Percentiles rank a stretch among this genome's conserved stretches.
These are phyloP conservation scores for Sorex fumeus DNA, from an alignment of 2,113 vertebrate genomes.

Conservation along the genomic window DNA sequence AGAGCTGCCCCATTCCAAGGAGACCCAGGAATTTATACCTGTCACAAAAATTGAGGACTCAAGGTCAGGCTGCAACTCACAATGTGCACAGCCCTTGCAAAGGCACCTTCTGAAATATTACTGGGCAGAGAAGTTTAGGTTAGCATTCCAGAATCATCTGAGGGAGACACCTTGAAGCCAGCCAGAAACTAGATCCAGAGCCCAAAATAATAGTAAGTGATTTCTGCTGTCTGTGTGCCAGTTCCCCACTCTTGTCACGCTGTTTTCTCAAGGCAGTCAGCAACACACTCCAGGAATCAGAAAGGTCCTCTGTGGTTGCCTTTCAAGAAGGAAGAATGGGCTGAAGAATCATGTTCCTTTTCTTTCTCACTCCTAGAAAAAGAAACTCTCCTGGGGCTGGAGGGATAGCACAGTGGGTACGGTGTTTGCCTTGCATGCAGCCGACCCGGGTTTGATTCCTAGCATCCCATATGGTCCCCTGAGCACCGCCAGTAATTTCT, in stretches of 20 bases:
- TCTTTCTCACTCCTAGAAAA: not conserved
- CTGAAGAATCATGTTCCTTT: not conserved
- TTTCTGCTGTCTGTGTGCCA: not conserved
- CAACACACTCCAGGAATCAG: not conserved
- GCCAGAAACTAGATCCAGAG: not conserved
- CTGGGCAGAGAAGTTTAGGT: not conserved
- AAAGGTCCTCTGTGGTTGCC: not conserved
- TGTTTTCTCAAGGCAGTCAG: not conserved
- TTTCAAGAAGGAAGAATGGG: conserved; percentile 23
- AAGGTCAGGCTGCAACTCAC: not conserved
- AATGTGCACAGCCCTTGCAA: not conserved
- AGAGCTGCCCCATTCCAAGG: not conserved
- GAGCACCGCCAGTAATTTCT: no score
- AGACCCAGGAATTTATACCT: not conserved
- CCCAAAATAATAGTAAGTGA: not conserved
- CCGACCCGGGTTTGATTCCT: no score
- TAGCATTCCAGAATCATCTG: not conserved
- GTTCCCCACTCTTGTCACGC: not conserved
- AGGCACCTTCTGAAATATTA: not conserved
- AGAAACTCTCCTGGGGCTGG: not conserved
- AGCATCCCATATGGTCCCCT: no score
- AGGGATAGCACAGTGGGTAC: no score
- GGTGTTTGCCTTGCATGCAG: no score
- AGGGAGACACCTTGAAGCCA: not conserved
- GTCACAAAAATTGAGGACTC: conserved; percentile 9